Percentiles rank a stretch among this genome's conserved stretches.
Evolutionary conservation across 30 jellyfish, hydroid and myxozoan genomes (phyloP).

Genomic region (Pelagia noctiluca): DNA sequence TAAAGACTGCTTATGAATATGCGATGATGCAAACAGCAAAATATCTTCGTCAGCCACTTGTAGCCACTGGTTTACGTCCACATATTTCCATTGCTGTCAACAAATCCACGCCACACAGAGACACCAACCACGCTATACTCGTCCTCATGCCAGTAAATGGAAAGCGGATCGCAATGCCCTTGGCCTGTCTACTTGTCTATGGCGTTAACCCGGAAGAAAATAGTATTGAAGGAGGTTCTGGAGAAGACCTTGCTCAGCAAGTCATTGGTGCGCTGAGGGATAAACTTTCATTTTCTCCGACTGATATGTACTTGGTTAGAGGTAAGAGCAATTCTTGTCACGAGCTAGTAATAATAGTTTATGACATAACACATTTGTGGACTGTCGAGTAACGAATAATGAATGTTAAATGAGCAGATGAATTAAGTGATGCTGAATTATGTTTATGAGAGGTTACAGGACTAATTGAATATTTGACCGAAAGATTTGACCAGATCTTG

Average conservation of each 20-base stretch:
- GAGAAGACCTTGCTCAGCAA: conserved; percentile 41
- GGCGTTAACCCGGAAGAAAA: background rate
- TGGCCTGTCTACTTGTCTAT: conserved; percentile 12
- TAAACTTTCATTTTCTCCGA: background rate
- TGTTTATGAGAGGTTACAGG: no score
- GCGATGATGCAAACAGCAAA: conserved; percentile 17
- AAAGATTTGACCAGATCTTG: no score
- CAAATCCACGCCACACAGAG: conserved; percentile 15
- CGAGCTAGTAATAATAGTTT: no score
- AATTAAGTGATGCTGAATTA: no score
- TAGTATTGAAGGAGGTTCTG: conserved; percentile 24
- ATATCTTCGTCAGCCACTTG: conserved; percentile 22
- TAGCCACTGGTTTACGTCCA: conserved; percentile 40
- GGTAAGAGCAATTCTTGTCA: background rate
- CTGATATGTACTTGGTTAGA: background rate
- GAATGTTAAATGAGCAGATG: no score
- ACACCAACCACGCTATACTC: conserved; percentile 10
- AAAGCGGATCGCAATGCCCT: conserved; percentile 18
- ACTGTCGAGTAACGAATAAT: no score
- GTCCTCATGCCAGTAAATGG: background rate
- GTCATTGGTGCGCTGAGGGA: conserved; percentile 7
- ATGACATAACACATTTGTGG: no score
- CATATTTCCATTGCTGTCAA: conserved; percentile 12
- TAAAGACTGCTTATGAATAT: conserved; percentile 31
- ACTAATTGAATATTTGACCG: no score